These are phyloP conservation scores for Caranx ignobilis DNA, from an alignment of 2,113 vertebrate species.

Conservation along the genomic window DNA sequence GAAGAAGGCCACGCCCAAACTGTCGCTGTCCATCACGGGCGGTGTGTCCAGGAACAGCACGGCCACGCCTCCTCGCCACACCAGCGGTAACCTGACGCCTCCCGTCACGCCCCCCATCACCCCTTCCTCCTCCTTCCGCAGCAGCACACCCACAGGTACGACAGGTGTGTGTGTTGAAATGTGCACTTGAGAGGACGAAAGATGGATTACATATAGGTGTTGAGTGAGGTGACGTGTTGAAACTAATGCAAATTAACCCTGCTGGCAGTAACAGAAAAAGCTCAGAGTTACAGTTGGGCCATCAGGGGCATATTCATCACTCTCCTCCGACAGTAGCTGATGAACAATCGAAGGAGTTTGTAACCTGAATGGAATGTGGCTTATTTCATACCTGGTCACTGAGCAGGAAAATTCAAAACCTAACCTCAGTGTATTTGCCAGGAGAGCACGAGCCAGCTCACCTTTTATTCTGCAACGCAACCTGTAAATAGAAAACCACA, in stretches of 20 bases:
- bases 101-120: constrained; percentile 99
- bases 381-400: constrained; percentile 25
- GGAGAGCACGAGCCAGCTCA: neutral
- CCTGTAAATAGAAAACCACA: constrained; percentile 32
- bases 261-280: neutral
- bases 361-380: constrained; percentile 41
- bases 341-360: constrained; percentile 28
- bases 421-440: neutral
- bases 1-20: constrained; percentile 96
- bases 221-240: constrained; percentile 38
- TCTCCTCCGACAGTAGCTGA: neutral
- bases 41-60: constrained; percentile 95
- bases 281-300: neutral
- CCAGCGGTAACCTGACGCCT: constrained; percentile 98
- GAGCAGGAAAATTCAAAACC: constrained; percentile 11
- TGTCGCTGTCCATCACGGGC: constrained; percentile 94
- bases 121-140: constrained; percentile 97
- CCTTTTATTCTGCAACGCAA: neutral
- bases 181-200: constrained; percentile 26
- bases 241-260: constrained; percentile 14
- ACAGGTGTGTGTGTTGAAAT: constrained; percentile 59
- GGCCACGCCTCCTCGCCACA: constrained; percentile 97
- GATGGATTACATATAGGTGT: constrained; percentile 30
- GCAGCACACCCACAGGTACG: constrained; percentile 97
- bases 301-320: constrained; percentile 22